phyloP scores from a whole-genome alignment of 2,888 invertebrate genomes.

The Pollenia angustigena region DNA sequence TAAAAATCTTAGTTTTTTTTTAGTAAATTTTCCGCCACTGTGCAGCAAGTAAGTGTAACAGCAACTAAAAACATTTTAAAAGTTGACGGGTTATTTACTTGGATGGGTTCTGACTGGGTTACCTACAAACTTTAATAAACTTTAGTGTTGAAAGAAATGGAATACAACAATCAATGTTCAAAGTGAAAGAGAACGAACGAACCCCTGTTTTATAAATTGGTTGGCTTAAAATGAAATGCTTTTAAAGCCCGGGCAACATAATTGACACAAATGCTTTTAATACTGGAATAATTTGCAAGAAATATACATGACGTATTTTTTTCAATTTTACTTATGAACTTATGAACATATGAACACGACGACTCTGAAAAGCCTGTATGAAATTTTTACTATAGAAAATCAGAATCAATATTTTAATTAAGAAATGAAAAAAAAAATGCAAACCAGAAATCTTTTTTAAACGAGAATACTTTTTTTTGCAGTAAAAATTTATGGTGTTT shows the following conservation, averaged over 20 bases:
- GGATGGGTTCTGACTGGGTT: not conserved
- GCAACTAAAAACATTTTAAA: conserved; percentile 1
- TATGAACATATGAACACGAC: not conserved
- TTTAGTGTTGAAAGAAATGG: not conserved
- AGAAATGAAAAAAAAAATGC: conserved; percentile 15
- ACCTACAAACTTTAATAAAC: not conserved
- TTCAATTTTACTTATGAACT: not conserved
- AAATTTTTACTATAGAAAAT: conserved; percentile 31
- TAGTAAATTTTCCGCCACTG: too few species aligned
- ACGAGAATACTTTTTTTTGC: conserved; percentile 33
- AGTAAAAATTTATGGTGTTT: conserved; percentile 64
- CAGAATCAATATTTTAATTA: conserved; percentile 67
- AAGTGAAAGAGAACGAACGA: not conserved
- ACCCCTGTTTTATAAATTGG: not conserved
- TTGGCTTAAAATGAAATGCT: not conserved
- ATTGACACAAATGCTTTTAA: conserved; percentile 37
- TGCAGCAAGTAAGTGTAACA: not conserved
- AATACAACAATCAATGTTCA: not conserved
- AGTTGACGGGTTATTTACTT: not conserved
- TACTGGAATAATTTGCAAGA: conserved; percentile 25
- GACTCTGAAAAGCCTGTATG: not conserved
- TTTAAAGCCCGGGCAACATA: not conserved
- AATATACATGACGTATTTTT: not conserved
- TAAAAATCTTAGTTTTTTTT: too few species aligned
- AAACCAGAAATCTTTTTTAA: conserved; percentile 28